Conservation (phyloP, 1,140 invertebrate genomes). For the Trinorchestia longiramus region DNA sequence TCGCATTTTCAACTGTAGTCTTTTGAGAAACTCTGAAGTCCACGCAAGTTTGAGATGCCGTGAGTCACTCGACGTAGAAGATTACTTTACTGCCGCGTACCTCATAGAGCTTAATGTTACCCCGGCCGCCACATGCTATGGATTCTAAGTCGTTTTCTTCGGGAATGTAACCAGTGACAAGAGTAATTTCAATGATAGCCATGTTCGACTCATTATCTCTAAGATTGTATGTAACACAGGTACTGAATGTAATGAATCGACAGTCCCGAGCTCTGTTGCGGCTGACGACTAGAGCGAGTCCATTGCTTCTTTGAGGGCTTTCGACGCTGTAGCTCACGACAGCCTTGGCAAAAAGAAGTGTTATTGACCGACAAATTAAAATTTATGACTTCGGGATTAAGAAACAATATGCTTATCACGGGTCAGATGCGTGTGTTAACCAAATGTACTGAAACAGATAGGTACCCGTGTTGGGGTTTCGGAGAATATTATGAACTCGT, state of each 20-base stretch:
- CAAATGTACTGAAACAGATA: not conserved
- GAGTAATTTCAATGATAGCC: constrained; percentile 65
- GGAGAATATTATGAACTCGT: not conserved
- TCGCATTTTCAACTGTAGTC: constrained; percentile 72
- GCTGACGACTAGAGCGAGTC: constrained; percentile 51
- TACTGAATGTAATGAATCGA: constrained; percentile 55
- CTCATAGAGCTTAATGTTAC: constrained; percentile 70
- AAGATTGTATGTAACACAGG: constrained; percentile 58
- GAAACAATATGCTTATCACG: not conserved
- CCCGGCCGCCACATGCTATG: constrained; percentile 1
- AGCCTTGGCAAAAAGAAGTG: not conserved
- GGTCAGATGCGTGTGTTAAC: not conserved
- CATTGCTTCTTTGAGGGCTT: not conserved
- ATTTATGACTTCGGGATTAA: not conserved
- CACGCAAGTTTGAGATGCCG: constrained; percentile 70
- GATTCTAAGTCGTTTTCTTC: constrained; percentile 62
- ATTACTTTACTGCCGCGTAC: constrained; percentile 70
- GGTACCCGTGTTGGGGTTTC: not conserved
- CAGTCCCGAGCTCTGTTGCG: not conserved
- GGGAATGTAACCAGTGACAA: constrained; percentile 64
- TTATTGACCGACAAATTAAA: not conserved
- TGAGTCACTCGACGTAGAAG: constrained; percentile 72
- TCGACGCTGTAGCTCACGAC: constrained; percentile 4
- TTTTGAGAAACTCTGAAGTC: constrained; percentile 71
- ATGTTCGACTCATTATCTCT: constrained; percentile 64